phyloP scores from a whole-genome alignment of 2,113 vertebrate genomes.

The Neogobius melanostomus region DNA sequence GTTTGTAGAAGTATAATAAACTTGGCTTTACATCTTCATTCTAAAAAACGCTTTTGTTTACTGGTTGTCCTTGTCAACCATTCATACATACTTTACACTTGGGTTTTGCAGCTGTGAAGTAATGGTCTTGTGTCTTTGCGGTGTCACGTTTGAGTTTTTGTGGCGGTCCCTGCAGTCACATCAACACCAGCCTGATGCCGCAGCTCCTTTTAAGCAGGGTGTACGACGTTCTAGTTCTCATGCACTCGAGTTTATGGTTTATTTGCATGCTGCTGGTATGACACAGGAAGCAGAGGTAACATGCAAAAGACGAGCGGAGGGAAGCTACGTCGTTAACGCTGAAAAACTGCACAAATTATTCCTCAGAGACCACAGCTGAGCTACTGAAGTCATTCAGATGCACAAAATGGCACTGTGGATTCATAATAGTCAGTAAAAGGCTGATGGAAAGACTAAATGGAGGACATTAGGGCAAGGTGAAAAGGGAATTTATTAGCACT shows the following conservation, averaged over 20 bases:
- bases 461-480: conserved; percentile 4
- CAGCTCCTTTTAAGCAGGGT: not conserved
- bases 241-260: not conserved
- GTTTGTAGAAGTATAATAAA: no score
- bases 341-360: not conserved
- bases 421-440: conserved; percentile 4
- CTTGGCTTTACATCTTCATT: no score
- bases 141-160: not conserved
- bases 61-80: no score
- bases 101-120: not conserved
- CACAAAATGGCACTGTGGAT: not conserved
- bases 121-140: not conserved
- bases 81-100: not conserved
- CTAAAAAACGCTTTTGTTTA: no score
- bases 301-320: conserved; percentile 13
- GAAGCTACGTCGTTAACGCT: not conserved
- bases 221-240: not conserved
- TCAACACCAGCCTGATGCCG: conserved; percentile 12
- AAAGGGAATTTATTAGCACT: not conserved
- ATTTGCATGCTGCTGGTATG: conserved; percentile 4
- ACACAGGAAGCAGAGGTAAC: not conserved
- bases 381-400: not conserved
- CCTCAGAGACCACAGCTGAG: not conserved
- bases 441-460: conserved; percentile 8
- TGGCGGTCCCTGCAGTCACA: not conserved